These are phyloP conservation scores for Papilio protenor DNA, from an alignment of 2,888 invertebrate genomes.

Conservation along the genomic window DNA sequence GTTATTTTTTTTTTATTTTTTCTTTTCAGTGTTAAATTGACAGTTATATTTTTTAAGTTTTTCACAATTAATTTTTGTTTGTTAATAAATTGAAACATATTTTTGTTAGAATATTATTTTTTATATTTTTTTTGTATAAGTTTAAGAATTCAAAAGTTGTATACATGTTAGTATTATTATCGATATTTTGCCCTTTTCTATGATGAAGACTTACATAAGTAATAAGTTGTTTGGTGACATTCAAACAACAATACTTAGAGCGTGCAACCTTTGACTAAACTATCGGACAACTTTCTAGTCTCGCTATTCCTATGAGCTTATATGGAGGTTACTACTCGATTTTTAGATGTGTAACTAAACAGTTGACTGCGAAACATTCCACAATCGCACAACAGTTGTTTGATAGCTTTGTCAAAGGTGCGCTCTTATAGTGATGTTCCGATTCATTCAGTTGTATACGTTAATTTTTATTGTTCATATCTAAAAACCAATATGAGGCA, in stretches of 20 bases:
- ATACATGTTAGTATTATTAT: not conserved
- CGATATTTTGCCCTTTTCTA: not conserved
- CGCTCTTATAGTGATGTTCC: not conserved
- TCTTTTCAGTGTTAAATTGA: not conserved
- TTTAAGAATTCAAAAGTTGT: constrained; percentile 5
- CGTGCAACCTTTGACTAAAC: too few species aligned
- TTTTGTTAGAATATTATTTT: constrained; percentile 32
- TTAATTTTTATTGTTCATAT: not conserved
- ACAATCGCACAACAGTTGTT: too few species aligned
- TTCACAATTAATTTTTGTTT: constrained; percentile 20
- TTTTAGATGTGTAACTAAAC: too few species aligned
- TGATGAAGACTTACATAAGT: not conserved
- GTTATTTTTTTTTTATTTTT: constrained; percentile 10
- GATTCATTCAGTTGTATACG: constrained; percentile 6
- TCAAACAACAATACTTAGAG: not conserved
- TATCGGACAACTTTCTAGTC: too few species aligned
- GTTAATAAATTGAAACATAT: constrained; percentile 25
- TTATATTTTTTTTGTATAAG: constrained; percentile 12
- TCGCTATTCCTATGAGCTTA: too few species aligned
- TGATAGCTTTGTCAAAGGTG: too few species aligned
- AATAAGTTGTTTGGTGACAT: not conserved
- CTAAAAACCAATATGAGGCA: not conserved
- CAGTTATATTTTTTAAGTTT: not conserved
- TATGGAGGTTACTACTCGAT: too few species aligned
- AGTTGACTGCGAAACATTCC: too few species aligned